Percentiles rank a stretch among this genome's conserved stretches.
phyloP scores from a whole-genome alignment of 2,888 invertebrate species.

The Drosophila mettleri region DNA sequence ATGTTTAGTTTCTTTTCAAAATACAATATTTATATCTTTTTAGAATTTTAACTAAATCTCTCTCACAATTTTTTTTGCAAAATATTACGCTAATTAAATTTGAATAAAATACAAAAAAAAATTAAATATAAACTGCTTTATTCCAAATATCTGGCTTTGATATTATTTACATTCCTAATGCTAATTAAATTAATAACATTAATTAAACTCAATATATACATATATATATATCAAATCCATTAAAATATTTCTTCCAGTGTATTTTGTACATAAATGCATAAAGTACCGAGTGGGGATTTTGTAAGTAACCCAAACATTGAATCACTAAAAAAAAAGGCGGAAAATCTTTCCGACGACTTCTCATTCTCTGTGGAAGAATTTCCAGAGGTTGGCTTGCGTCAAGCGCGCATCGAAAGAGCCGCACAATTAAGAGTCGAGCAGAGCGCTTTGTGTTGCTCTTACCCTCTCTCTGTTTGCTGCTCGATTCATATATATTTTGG shows the following conservation, averaged over 20 bases:
- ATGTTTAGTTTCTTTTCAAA: too few relatives aligned
- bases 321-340: constrained; percentile 35
- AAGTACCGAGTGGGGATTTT: constrained; percentile 15
- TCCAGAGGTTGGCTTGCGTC: constrained; percentile 13
- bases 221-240: too few relatives aligned
- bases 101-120: too few relatives aligned
- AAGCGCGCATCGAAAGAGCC: neutral
- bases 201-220: too few relatives aligned
- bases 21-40: too few relatives aligned
- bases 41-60: too few relatives aligned
- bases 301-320: constrained; percentile 41
- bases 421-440: neutral
- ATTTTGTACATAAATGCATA: neutral
- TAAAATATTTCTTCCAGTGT: neutral
- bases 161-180: too few relatives aligned
- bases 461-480: neutral
- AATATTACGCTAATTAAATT: too few relatives aligned
- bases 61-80: too few relatives aligned
- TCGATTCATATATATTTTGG: constrained; percentile 28
- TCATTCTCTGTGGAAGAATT: constrained; percentile 8
- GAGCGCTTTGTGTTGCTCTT: neutral
- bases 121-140: too few relatives aligned
- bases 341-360: constrained; percentile 17
- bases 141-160: too few relatives aligned
- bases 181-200: too few relatives aligned